Conservation (phyloP, 2,113 vertebrate genomes). For the Mandrillus leucophaeus region DNA sequence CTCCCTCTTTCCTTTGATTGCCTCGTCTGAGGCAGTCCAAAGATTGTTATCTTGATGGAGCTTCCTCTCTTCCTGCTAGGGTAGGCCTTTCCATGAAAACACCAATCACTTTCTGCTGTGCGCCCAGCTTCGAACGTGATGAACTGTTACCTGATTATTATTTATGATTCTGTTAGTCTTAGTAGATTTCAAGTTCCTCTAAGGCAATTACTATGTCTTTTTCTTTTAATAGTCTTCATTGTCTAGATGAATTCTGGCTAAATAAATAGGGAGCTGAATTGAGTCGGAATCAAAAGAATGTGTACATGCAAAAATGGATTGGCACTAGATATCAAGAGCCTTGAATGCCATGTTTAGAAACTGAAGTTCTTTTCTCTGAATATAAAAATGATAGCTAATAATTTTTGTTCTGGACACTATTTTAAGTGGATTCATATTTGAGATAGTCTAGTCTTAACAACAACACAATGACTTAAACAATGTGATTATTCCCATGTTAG, state of each 20-base stretch:
- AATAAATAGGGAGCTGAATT: neutral
- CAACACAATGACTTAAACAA: neutral
- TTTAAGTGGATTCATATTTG: neutral
- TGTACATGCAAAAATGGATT: neutral
- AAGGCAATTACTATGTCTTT: neutral
- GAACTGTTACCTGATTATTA: neutral
- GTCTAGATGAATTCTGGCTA: neutral
- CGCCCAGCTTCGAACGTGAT: too few relatives aligned
- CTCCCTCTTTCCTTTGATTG: neutral
- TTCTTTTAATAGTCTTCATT: neutral
- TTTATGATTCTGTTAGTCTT: neutral
- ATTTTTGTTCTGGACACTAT: neutral
- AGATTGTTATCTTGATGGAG: neutral
- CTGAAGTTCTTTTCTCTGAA: neutral
- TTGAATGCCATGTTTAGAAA: neutral
- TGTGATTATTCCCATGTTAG: neutral
- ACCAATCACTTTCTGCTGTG: neutral
- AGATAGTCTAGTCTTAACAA: neutral
- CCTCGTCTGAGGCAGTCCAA: neutral
- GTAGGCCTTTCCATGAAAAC: neutral
- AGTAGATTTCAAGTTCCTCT: neutral
- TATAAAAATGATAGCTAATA: neutral
- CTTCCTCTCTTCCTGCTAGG: neutral
- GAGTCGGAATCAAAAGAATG: constrained; percentile 6
- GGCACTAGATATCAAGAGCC: neutral